phyloP scores from a whole-genome alignment of 2,888 invertebrate genomes.

The Crocallis elinguaria region DNA sequence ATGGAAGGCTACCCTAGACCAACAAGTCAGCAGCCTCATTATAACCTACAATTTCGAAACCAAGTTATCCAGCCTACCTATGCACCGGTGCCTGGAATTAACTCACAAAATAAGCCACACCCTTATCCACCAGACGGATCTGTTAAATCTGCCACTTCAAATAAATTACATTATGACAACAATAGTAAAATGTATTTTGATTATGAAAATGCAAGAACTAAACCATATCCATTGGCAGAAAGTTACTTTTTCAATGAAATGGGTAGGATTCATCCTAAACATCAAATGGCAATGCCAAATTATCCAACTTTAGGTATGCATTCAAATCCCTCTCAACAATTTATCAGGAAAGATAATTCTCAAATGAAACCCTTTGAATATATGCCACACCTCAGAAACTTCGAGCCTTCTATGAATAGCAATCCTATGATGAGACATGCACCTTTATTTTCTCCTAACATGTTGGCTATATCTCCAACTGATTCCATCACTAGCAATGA shows the following conservation, averaged over 20 bases:
- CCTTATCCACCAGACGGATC: conserved; percentile 60
- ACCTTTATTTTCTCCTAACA: conserved; percentile 72
- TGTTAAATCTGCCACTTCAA: conserved; percentile 56
- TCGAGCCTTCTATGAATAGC: conserved; percentile 59
- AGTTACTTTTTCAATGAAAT: conserved; percentile 68
- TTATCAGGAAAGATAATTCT: conserved; percentile 67
- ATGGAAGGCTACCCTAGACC: conserved; percentile 71
- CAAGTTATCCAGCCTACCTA: conserved; percentile 69
- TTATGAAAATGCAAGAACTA: conserved; percentile 63
- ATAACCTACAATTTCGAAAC: conserved; percentile 63
- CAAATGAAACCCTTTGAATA: conserved; percentile 67
- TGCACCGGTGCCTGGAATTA: conserved; percentile 61
- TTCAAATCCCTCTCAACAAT: conserved; percentile 58
- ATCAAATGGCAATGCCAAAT: conserved; percentile 61
- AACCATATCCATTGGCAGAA: conserved; percentile 62
- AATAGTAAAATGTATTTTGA: conserved; percentile 67
- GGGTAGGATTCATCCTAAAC: conserved; percentile 60
- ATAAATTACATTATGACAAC: conserved; percentile 67
- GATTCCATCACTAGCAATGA: conserved; percentile 78
- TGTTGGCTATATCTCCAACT: conserved; percentile 75
- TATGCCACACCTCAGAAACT: conserved; percentile 61
- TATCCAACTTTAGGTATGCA: conserved; percentile 65
- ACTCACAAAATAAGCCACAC: conserved; percentile 65
- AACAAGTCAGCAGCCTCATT: conserved; percentile 57
- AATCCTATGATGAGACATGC: conserved; percentile 63